Evolutionary conservation across 2,888 invertebrate genomes (phyloP).

Genomic region (Scaptomyza reducta): DNA sequence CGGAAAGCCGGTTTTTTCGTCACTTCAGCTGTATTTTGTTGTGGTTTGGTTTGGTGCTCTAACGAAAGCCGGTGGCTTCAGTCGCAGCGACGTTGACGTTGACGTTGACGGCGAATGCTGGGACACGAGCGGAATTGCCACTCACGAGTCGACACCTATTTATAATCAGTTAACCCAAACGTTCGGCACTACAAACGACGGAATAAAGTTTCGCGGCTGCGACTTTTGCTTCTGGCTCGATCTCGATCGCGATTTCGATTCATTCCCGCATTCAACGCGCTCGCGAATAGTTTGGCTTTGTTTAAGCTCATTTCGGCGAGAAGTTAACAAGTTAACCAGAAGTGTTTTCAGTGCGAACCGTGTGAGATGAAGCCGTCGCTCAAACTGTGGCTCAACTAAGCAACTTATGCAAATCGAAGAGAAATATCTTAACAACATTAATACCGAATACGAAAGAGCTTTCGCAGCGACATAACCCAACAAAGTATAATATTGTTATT

Average conservation of each 20-base stretch:
- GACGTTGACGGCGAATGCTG: background rate
- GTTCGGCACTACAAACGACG: conserved; percentile 55
- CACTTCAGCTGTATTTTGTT: too few relatives aligned
- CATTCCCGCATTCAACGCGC: conserved; percentile 63
- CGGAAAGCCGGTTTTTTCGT: conserved; percentile 53
- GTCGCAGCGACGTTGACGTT: conserved; percentile 46
- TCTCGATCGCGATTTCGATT: conserved; percentile 53
- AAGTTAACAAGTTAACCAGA: background rate
- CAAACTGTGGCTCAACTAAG: conserved; percentile 12
- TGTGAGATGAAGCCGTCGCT: conserved; percentile 69
- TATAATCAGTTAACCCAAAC: conserved; percentile 70
- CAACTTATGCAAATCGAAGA: conserved; percentile 8
- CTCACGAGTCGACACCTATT: conserved; percentile 64
- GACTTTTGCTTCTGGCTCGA: conserved; percentile 38
- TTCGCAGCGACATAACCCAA: conserved; percentile 9
- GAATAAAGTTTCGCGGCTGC: conserved; percentile 47
- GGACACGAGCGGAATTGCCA: conserved; percentile 50
- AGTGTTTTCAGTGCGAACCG: conserved; percentile 20
- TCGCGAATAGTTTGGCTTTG: conserved; percentile 63
- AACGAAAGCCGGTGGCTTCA: conserved; percentile 71
- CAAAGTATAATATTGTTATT: background rate
- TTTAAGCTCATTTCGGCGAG: conserved; percentile 18
- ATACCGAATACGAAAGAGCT: conserved; percentile 17
- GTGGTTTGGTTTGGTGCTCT: conserved; percentile 20
- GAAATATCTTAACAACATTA: conserved; percentile 20